Evolutionary conservation across 2,888 invertebrate genomes (phyloP).

Genomic region (Morpho deidamia): DNA sequence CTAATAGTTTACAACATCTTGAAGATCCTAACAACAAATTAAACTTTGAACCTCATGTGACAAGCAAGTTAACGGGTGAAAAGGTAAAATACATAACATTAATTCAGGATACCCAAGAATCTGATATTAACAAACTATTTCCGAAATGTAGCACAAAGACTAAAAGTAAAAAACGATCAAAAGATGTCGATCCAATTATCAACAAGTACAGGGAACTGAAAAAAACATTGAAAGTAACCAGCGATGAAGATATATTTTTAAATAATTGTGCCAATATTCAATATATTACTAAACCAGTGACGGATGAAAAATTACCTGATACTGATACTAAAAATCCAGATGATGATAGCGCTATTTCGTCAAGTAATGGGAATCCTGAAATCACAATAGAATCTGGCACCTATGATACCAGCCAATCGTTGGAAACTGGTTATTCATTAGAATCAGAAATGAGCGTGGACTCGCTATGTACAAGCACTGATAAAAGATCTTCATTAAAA

Average conservation of each 20-base stretch:
- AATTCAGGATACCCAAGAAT: conserved; percentile 70
- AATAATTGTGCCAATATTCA: conserved; percentile 71
- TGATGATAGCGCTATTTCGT: conserved; percentile 68
- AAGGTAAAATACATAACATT: conserved; percentile 77
- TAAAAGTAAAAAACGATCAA: conserved; percentile 71
- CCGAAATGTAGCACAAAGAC: conserved; percentile 71
- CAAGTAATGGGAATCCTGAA: conserved; percentile 71
- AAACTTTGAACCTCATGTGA: conserved; percentile 77
- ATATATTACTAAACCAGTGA: conserved; percentile 49
- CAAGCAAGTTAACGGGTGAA: conserved; percentile 78
- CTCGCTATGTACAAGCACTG: conserved; percentile 75
- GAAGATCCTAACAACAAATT: conserved; percentile 81
- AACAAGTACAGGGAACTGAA: conserved; percentile 71
- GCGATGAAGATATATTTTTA: conserved; percentile 62
- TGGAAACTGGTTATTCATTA: conserved; percentile 72
- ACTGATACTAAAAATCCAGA: conserved; percentile 67
- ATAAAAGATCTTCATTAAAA: conserved; percentile 78
- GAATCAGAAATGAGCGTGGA: conserved; percentile 79
- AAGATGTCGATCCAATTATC: conserved; percentile 70
- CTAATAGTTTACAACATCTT: conserved; percentile 73
- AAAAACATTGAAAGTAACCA: conserved; percentile 65
- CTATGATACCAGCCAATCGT: conserved; percentile 69
- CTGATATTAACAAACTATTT: conserved; percentile 65
- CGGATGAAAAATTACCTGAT: conserved; percentile 57
- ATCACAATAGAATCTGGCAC: conserved; percentile 71